Evolutionary conservation across 2,113 vertebrate species (phyloP), one percentile per base, ranked within the genome.

Genomic region (Thamnophis sirtalis): DNA sequence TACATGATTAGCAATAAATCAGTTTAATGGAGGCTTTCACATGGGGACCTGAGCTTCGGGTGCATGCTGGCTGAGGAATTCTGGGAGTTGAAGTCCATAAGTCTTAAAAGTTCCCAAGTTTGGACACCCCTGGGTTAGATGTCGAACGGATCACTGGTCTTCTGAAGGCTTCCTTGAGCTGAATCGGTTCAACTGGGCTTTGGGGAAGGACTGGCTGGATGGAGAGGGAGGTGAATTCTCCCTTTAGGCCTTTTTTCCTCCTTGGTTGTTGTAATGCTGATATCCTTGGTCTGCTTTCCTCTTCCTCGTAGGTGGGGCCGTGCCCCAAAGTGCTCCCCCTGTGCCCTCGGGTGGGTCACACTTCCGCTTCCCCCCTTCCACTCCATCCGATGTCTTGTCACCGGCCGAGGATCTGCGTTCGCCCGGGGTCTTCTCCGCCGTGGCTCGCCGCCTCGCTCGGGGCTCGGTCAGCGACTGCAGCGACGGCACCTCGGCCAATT

Each of bases 391-490:
- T 5, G 96, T 98, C 48, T 97, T 99, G 11, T 99, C 98, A 0
- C 98, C 98, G 33, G 98, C 97, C 0, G 98, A 99, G 95, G 98
- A 98, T 22, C 98, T 98, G 60, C 98, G 98, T 86, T 99, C 98
- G 3, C 98, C 98, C 0, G 98, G 98, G 0, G 96, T 98, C 93
- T 99, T 98, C 95, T 98, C 98, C 84, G 97, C 97, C 0, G 98
- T 98, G 88, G 97, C 97, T 0, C 97, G 98, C 0, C 98, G 98
- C 43, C 96, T 98, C 95, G 98, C 98, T 17, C 98, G 98, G 0
- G 98, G 98, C 87, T 99, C 98, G 0, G 98, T 99, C 90, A 98
- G 98, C 90, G 98, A 99, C 97, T 99, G 98, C 97, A 99, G 98
- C 0, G 98, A 98, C 17, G 98, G 98, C 94, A 98, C 98, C 0